A percentile compares a stretch with the other conserved stretches of the same genome.
These are phyloP conservation scores for Lepisosteus osseus DNA, from an alignment of 2,113 vertebrate genomes.

Conservation along the genomic window DNA sequence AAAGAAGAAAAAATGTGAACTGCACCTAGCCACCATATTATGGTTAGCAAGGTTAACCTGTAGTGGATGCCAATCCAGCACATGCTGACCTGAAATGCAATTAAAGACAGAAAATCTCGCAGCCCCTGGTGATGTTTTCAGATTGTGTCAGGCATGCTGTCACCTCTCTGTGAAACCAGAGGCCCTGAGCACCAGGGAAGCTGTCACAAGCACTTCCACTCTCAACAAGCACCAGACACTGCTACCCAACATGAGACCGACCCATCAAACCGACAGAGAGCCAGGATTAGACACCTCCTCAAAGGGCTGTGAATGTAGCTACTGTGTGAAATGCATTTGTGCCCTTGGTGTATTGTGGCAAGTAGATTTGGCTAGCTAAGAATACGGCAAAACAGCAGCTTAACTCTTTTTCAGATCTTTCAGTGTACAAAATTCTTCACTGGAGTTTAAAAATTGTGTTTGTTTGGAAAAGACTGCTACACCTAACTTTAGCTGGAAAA, in stretches of 20 bases:
- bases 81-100: slow-evolving; percentile 8
- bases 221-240: neutral
- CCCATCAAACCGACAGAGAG: neutral
- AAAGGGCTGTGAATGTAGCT: neutral
- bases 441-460: no score
- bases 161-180: neutral
- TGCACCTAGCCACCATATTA: slow-evolving; percentile 24
- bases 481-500: no score
- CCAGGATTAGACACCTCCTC: neutral
- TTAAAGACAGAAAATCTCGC: slow-evolving; percentile 2
- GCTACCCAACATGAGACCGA: neutral
- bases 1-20: slow-evolving; percentile 14
- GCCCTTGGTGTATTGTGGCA: neutral
- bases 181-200: neutral
- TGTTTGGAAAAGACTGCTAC: no score
- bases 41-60: slow-evolving; percentile 48
- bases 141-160: neutral
- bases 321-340: neutral
- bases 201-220: slow-evolving; percentile 8
- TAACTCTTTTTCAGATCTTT: neutral
- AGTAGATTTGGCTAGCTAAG: no score
- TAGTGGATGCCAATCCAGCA: neutral
- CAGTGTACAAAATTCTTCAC: no score
- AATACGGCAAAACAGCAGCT: neutral
- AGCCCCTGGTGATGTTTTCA: neutral